Conservation (phyloP, 37 sponge, comb jelly and placozoan genomes). For the Corticium candelabrum region DNA sequence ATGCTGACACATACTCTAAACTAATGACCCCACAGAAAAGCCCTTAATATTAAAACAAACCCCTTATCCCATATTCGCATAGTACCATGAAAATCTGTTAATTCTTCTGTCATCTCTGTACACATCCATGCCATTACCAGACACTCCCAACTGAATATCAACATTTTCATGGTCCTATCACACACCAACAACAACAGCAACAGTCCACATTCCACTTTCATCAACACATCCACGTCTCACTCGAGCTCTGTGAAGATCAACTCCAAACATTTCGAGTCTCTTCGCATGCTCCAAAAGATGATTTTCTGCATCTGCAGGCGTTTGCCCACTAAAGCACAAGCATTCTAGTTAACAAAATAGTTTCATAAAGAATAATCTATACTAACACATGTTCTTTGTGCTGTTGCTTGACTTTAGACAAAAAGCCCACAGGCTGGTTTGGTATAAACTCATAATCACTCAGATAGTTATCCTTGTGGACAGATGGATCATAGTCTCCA, state of each 20-base stretch:
- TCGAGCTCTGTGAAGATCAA: background rate
- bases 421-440: background rate
- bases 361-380: background rate
- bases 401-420: background rate
- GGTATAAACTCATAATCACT: background rate
- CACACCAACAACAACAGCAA: too few relatives aligned
- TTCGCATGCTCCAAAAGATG: background rate
- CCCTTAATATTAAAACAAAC: background rate
- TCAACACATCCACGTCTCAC: too few relatives aligned
- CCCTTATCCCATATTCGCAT: background rate
- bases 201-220: too few relatives aligned
- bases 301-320: background rate
- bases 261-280: background rate
- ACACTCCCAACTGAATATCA: background rate
- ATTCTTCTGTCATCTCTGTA: background rate
- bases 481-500: background rate
- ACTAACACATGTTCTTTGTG: background rate
- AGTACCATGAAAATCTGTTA: background rate
- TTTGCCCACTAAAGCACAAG: background rate
- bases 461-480: background rate
- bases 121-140: background rate
- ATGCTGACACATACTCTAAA: too few relatives aligned
- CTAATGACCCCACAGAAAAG: too few relatives aligned
- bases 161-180: background rate
- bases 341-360: background rate